Evolutionary conservation across 2,797 vertebrate species (phyloP), one percentile per base, ranked within the genome.

Genomic region (Sardinella longiceps): DNA sequence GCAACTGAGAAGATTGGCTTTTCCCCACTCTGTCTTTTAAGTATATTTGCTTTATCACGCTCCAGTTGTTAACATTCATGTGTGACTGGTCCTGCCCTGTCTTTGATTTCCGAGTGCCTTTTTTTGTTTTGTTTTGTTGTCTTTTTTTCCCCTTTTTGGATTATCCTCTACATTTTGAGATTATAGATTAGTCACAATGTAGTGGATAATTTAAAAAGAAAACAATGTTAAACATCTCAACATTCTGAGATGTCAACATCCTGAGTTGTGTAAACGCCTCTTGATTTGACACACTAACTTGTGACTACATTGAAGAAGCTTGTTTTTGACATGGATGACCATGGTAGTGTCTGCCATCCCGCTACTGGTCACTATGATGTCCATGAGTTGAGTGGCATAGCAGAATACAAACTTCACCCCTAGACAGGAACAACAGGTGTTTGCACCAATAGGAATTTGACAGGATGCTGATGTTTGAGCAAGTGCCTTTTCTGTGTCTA

Each of bases 11-110:
- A 37, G 48, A 74, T 45, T 85, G 50, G 12, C 66, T 82, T 63
- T 82, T 85, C 84, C 82, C 84, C 60, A 81, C 81, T 84, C 77
- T 51, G 51, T 82, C 84, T 85, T 81, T 85, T 82, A 85, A 81
- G 84, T 81, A 74, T 85, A 85, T 85, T 85, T 85, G 84, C 80
- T 85, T 85, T 85, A 85, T 85, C 84, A 74, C 46, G 80, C 80
- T 82, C 84, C 84, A 85, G 84, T 85, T 85, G 84, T 85, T 85
- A 74, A 85, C 80, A 25, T 53, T 85, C 84, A 82, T 81, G 80
- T 85, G 84, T 81, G 84, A 85, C 84, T 30, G 84, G 84, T 85
- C 80, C 81, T 66, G 58, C 84, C 58, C 33, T 81, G 80, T 82
- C 58, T 77, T 81, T 81, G 81, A 81, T 82, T 74, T 85, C 84